Percentiles rank a stretch among this genome's conserved stretches.
Evolutionary conservation across 1,140 invertebrate genomes (phyloP).

Genomic region (Papilio aristodemus): DNA sequence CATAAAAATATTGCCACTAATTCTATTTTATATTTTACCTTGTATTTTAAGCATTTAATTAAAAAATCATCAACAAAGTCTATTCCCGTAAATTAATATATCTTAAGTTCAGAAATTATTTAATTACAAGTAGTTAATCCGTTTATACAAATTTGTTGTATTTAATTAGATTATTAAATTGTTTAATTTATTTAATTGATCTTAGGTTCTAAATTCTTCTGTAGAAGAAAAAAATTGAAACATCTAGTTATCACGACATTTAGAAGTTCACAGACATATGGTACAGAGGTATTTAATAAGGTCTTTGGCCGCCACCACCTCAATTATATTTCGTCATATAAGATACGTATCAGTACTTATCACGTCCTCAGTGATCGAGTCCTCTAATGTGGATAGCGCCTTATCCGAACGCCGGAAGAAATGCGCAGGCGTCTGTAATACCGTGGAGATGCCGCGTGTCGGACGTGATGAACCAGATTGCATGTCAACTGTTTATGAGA

Average conservation of each 20-base stretch:
- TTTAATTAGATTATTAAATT: too few species aligned
- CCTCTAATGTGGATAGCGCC: not conserved
- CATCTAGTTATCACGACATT: not conserved
- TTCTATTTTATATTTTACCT: too few species aligned
- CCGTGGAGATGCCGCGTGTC: constrained; percentile 11
- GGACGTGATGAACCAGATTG: not conserved
- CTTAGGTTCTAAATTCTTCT: too few species aligned
- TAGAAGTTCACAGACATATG: not conserved
- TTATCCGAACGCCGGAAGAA: not conserved
- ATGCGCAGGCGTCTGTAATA: not conserved
- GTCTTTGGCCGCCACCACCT: constrained; percentile 4
- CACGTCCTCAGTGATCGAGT: not conserved
- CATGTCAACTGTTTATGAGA: constrained; percentile 10
- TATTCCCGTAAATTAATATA: too few species aligned
- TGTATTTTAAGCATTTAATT: too few species aligned
- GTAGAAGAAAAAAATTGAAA: too few species aligned
- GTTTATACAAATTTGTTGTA: too few species aligned
- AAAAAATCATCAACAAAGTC: too few species aligned
- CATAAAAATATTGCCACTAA: too few species aligned
- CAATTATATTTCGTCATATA: constrained; percentile 7
- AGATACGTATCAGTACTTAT: constrained; percentile 14
- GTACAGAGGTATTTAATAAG: not conserved
- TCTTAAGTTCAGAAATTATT: not conserved
- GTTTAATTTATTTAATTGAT: too few species aligned
- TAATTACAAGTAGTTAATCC: too few species aligned